Evolutionary conservation across 1,140 invertebrate species (phyloP).

Genomic region (Acromyrmex echinatior): DNA sequence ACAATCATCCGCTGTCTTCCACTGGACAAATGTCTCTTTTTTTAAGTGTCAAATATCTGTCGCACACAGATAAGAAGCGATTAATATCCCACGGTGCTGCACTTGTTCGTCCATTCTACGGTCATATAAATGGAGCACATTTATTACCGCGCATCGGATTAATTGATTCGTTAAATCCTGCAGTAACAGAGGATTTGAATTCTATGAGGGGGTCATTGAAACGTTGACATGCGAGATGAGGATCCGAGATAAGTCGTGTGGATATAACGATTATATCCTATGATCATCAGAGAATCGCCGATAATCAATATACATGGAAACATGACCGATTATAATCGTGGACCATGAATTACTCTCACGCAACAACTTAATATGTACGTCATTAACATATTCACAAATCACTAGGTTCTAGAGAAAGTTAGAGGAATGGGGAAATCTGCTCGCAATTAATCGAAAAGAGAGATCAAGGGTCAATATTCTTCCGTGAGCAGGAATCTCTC

Average conservation of each 20-base stretch:
- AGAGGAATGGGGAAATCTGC: constrained; percentile 36
- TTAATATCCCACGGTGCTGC: neutral
- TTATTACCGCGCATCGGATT: constrained; percentile 56
- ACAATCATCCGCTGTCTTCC: constrained; percentile 11
- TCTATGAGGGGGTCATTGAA: constrained; percentile 35
- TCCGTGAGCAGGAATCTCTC: neutral
- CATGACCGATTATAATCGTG: neutral
- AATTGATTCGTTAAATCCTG: constrained; percentile 70
- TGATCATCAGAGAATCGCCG: neutral
- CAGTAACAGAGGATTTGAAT: constrained; percentile 31
- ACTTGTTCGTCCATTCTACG: neutral
- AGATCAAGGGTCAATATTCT: constrained; percentile 57
- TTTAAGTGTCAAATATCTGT: constrained; percentile 12
- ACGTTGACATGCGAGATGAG: constrained; percentile 12
- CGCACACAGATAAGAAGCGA: constrained; percentile 17
- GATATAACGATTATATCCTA: constrained; percentile 1
- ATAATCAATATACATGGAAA: constrained; percentile 15
- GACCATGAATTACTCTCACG: constrained; percentile 44
- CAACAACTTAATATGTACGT: constrained; percentile 11
- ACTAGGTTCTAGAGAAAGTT: constrained; percentile 50
- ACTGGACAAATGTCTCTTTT: neutral
- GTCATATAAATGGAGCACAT: constrained; percentile 61
- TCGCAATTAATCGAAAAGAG: constrained; percentile 60
- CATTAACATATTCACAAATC: constrained; percentile 56
- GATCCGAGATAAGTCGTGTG: neutral